Evolutionary conservation across 2,888 invertebrate genomes (phyloP), one percentile per base, ranked within the genome.

Genomic region (Torymus tubicola): DNA sequence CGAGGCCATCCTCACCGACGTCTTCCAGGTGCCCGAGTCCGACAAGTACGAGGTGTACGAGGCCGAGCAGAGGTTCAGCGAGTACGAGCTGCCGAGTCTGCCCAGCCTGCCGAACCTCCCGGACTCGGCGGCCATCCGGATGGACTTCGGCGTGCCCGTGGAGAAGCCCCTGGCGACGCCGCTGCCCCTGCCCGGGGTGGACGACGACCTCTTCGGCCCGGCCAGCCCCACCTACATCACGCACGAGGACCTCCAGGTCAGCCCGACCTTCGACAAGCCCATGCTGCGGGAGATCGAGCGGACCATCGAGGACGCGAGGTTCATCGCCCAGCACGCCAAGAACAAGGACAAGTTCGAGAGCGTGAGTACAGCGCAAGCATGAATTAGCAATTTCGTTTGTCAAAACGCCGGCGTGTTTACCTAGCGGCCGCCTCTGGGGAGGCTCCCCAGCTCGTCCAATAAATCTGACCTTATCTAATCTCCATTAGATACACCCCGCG

Each of bases 281-380:
- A 94, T 94, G 86, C 93, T 96, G 85, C 94, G 95, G 90, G 96
- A 96, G 92, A 95, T 97, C 94, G 97, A 97, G 92, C 96, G 96
- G 91, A 96, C 97, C 88, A 95, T 97, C 91, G 96, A 96, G 90
- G 97, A 97, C 87, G 96, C 97, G 85, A 95, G 96, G 89, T 98
- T 98, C 92, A 97, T 98, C 92, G 97, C 97, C 89, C 98, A 98
- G 92, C 98, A 98, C 91, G 96, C 97, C 91, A 96, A 95, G 92
- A 98, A 98, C 93, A 96, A 97, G 92, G 97, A 98, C 92, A 96
- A 96, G 91, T 98, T 97, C 91, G 97, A 97, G 92, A 96, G 95
- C 92, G 97, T 97, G 93, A 95, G 96, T 95, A 31, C 31, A 31
- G 3, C 31, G 1, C 2, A 21, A 1, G 1, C 21, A 21, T 21